These are phyloP conservation scores for Amphiura filiformis DNA, from an alignment of 35 echinoderm and acorn worm species.

Conservation along the genomic window DNA sequence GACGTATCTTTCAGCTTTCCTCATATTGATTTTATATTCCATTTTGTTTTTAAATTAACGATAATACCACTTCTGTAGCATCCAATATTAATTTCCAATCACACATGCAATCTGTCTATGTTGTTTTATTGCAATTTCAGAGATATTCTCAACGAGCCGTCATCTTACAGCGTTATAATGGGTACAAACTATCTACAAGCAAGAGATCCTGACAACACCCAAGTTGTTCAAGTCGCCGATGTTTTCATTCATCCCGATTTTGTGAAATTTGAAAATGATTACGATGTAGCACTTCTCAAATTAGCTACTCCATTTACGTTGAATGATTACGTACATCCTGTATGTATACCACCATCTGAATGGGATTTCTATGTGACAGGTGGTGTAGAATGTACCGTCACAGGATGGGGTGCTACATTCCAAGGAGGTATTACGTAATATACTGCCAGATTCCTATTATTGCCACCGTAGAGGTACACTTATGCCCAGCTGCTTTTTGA, in stretches of 20 bases:
- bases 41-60: too few species aligned
- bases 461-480: too few species aligned
- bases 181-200: not conserved
- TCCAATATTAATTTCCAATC: too few species aligned
- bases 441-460: too few species aligned
- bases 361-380: not conserved
- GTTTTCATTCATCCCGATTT: not conserved
- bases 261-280: conserved; percentile 4
- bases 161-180: not conserved
- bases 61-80: too few species aligned
- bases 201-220: not conserved
- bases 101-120: too few species aligned
- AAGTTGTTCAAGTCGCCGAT: not conserved
- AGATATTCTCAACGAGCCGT: not conserved
- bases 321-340: not conserved
- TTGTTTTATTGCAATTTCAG: too few species aligned
- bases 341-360: not conserved
- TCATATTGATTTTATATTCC: too few species aligned
- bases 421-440: not conserved
- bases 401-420: not conserved
- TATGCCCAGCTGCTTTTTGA: too few species aligned
- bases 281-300: not conserved
- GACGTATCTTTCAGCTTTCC: too few species aligned
- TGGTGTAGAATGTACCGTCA: not conserved
- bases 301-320: not conserved